A percentile compares a stretch with the other conserved stretches of the same genome.
Evolutionary conservation across 1,140 invertebrate species (phyloP).

Genomic region (Whitmania pigra): DNA sequence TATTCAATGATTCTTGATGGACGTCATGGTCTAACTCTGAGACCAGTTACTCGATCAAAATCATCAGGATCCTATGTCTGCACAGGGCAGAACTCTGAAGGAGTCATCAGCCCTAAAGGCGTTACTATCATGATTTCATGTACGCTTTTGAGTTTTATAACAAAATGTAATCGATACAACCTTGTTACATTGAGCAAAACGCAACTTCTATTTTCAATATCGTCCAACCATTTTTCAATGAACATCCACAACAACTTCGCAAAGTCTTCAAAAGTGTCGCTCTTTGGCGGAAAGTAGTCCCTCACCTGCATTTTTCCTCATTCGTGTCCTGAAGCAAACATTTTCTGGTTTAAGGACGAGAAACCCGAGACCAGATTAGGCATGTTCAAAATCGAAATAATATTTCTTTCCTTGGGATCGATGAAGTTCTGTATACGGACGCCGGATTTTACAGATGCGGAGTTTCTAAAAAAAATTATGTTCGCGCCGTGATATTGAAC

Average conservation of each 20-base stretch:
- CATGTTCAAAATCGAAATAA: conserved; percentile 6
- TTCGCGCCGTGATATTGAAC: no score
- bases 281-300: neutral
- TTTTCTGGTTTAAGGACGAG: conserved; percentile 1
- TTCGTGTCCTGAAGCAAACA: conserved; percentile 8
- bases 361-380: neutral
- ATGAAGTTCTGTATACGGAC: neutral
- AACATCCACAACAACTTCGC: neutral
- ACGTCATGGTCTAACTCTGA: neutral
- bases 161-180: no score
- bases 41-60: neutral
- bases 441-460: neutral
- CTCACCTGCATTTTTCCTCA: neutral
- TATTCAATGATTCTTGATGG: neutral
- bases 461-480: no score
- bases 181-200: neutral
- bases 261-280: neutral
- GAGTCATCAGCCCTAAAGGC: conserved; percentile 6
- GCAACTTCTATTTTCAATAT: neutral
- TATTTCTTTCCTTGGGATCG: neutral
- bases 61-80: neutral
- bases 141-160: neutral
- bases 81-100: conserved; percentile 1
- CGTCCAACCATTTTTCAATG: neutral
- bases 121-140: neutral